Conservation (phyloP, 2,888 invertebrate species). For the Pachydiplax longipennis region DNA sequence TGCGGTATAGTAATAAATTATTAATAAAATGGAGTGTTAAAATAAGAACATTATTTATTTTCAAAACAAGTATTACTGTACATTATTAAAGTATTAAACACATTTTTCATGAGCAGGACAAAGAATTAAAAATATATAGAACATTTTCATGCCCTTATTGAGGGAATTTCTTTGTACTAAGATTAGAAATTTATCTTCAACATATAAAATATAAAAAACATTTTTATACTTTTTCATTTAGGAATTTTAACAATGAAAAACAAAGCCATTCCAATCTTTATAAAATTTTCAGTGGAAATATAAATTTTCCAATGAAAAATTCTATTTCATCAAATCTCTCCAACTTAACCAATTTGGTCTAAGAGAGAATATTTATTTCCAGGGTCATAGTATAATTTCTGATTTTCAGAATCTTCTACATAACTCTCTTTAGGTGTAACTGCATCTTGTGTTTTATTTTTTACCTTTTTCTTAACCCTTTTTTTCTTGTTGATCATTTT, state of each 20-base stretch:
- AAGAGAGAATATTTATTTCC: constrained; percentile 24
- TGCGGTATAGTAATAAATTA: too few species aligned
- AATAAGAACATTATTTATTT: background rate
- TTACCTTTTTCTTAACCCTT: constrained; percentile 53
- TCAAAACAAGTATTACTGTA: background rate
- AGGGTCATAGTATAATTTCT: constrained; percentile 43
- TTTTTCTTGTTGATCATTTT: constrained; percentile 50
- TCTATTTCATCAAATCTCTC: background rate
- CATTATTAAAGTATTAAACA: background rate
- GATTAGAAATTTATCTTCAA: too few species aligned
- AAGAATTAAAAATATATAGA: too few species aligned
- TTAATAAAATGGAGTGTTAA: background rate
- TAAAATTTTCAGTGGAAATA: too few species aligned
- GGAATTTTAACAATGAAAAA: too few species aligned
- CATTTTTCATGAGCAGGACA: too few species aligned
- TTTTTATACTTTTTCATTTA: too few species aligned
- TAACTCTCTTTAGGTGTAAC: constrained; percentile 47
- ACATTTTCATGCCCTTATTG: too few species aligned
- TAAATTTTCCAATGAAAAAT: too few species aligned
- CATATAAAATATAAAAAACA: too few species aligned
- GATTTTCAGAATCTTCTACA: constrained; percentile 50
- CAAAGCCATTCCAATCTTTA: too few species aligned
- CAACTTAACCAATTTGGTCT: background rate
- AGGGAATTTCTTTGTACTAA: too few species aligned
- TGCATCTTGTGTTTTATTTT: constrained; percentile 46